A percentile compares a stretch with the other conserved stretches of the same genome.
Evolutionary conservation across 2,113 vertebrate genomes (phyloP).

Genomic region (Serilophus lunatus): DNA sequence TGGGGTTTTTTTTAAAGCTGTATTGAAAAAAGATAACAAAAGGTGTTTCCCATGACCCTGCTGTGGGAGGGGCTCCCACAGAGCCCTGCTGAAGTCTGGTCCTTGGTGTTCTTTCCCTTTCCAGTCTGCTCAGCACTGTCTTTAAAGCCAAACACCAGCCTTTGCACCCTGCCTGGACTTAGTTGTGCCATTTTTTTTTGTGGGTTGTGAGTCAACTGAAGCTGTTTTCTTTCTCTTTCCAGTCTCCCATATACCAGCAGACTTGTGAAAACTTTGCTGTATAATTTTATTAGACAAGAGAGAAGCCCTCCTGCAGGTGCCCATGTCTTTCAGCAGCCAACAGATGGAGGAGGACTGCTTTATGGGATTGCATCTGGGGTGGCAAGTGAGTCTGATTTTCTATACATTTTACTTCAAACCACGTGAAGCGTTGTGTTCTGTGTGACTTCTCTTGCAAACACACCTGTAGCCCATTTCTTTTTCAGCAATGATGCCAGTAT

Average conservation of each 20-base stretch:
- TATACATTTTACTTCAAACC: background rate
- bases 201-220: background rate
- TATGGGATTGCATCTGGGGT: conserved; percentile 95
- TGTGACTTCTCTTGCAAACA: background rate
- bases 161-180: background rate
- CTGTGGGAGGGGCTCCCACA: background rate
- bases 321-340: conserved; percentile 84
- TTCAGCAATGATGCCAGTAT: background rate
- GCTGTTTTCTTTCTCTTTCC: conserved; percentile 2
- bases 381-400: conserved; percentile 83
- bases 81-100: background rate
- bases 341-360: conserved; percentile 87
- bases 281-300: conserved; percentile 98
- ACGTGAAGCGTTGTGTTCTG: background rate
- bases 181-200: background rate
- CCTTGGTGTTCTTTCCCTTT: background rate
- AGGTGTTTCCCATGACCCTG: background rate
- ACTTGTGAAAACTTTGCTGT: conserved; percentile 95
- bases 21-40: background rate
- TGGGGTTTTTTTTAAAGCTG: background rate
- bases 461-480: background rate
- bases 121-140: background rate
- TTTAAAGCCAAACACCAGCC: background rate
- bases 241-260: conserved; percentile 93
- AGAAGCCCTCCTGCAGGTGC: conserved; percentile 88